Base-by-base conservation (phyloP, 2,797 vertebrate genomes). In the Merluccius polli region DNA sequence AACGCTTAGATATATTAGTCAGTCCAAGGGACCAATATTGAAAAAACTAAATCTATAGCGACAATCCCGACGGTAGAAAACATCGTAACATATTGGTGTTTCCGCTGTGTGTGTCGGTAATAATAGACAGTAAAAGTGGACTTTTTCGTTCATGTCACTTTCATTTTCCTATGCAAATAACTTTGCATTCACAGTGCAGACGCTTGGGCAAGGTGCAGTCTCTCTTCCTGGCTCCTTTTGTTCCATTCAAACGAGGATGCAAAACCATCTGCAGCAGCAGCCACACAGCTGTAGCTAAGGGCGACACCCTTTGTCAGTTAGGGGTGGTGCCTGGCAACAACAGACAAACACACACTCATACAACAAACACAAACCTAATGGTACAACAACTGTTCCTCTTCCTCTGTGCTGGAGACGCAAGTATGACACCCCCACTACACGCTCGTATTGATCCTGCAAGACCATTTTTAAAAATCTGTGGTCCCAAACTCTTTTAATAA, bases 111-210 rank as follows among this genome's bases (percentile, higher is more conserved):
- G n/a, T n/a, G n/a, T n/a, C n/a, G n/a, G n/a, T 8, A 35, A 8
- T 35, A 35, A 35, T 35, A 35, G 33, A 35, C 52, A 59, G 52
- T 59, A 24, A 59, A 59, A n/a, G 52, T 24, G 52, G 52, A 59
- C 52, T 59, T 59, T n/a, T 59, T n/a, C 18, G 52, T 9, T 9
- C 21, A 24, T 2, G 21, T 1, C 79, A 84, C 78, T 83, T 75
- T 78, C 38, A 91, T 93, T 94, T 94, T 83, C 89, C 87, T 92
- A 94, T 91, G 90, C 90, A 93, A 94, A 94, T 92, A 90, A 82
- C 85, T 94, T 93, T 94, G 91, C 93, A 92, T 94, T 75, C 33
- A 38, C 33, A 32, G 81, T 85, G 75, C 33, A 75, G 74, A 88
- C 77, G 80, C 74, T 67, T 1, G 29, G 0, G 77, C 41, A 78